Evolutionary conservation across 1,140 invertebrate species (phyloP).

Genomic region (Eueides isabella): DNA sequence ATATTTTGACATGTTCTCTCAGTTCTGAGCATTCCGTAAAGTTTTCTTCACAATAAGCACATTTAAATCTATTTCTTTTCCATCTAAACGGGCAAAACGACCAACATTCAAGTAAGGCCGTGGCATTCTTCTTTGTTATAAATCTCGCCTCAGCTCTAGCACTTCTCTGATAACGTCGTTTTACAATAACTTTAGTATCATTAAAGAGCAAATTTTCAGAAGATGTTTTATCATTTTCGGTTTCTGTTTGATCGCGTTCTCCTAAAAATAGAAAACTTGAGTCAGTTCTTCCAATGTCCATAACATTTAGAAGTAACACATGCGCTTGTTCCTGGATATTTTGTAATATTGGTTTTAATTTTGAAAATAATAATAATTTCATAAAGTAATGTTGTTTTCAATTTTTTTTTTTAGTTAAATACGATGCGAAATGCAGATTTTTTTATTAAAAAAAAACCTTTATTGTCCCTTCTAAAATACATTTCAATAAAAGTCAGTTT

Average conservation of each 20-base stretch:
- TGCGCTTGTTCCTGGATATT: slow-evolving; percentile 15
- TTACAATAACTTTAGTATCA: slow-evolving; percentile 38
- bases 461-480: no score
- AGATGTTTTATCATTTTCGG: slow-evolving; percentile 47
- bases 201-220: slow-evolving; percentile 28
- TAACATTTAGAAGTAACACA: slow-evolving; percentile 24
- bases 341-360: no score
- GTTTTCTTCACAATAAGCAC: slow-evolving; percentile 67
- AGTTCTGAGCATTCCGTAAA: slow-evolving; percentile 61
- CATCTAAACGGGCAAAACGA: slow-evolving; percentile 65
- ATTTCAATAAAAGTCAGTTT: background rate
- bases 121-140: slow-evolving; percentile 67
- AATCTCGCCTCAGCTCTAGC: slow-evolving; percentile 63
- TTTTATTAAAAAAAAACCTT: no score
- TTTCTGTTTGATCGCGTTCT: slow-evolving; percentile 46
- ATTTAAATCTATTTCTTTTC: slow-evolving; percentile 71
- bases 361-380: no score
- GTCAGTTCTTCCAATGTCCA: slow-evolving; percentile 48
- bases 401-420: no score
- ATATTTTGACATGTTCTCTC: slow-evolving; percentile 57
- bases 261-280: slow-evolving; percentile 77
- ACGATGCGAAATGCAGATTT: no score
- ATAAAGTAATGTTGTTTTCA: no score
- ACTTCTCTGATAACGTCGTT: slow-evolving; percentile 60
- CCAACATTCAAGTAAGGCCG: slow-evolving; percentile 65